Evolutionary conservation across 2,888 invertebrate genomes (phyloP), one percentile per base, ranked within the genome.

Genomic region (Choreutis nemorana): DNA sequence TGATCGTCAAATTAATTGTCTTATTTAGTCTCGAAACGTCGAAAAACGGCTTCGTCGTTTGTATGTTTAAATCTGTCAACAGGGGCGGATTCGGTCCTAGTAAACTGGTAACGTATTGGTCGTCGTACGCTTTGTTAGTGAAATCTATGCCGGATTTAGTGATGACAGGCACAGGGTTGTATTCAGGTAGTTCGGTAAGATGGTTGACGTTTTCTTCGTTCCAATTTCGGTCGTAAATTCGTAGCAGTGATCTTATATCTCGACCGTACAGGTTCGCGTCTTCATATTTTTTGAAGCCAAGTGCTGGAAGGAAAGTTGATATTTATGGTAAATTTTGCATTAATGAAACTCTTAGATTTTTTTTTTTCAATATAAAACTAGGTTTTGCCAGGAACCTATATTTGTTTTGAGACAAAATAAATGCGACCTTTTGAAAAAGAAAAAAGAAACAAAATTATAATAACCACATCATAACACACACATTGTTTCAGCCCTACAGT

Each of bases 21-120:
- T 64, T 66, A 13, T 60, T 44, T 15, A 71, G 29, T 15, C 45
- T 42, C 0, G 33, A 23, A 0, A 36, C 40, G 21, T 72, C 62
- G 22, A 55, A 64, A 37, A 67, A 75, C 0, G 36, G 27, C 14
- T 41, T 52, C 0, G 49, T 37, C 0, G 50, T 42, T 12, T 45
- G 55, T 0, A 77, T 46, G 0, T 45, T 52, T 1, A 77, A 22
- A 2, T 59, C 58, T 0, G 59, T 65, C 1, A 75, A 29, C 0
- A 58, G n/a, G 0, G 75, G 72, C 0, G 73, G 71, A 11, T 60
- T 32, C 0, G 73, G 65, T 0, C 75, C 75, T 0, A 77, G 24
- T 0, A 71, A n/a, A 0, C 36, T 43, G 0, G 62, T 52, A 0
- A 71, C 53, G 3, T 68, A 73, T 0, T 49, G 30, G 1, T 57